Percentiles rank a stretch among this genome's conserved stretches.
phyloP scores from a whole-genome alignment of 2,113 vertebrate genomes.

The Nothoprocta perdicaria region DNA sequence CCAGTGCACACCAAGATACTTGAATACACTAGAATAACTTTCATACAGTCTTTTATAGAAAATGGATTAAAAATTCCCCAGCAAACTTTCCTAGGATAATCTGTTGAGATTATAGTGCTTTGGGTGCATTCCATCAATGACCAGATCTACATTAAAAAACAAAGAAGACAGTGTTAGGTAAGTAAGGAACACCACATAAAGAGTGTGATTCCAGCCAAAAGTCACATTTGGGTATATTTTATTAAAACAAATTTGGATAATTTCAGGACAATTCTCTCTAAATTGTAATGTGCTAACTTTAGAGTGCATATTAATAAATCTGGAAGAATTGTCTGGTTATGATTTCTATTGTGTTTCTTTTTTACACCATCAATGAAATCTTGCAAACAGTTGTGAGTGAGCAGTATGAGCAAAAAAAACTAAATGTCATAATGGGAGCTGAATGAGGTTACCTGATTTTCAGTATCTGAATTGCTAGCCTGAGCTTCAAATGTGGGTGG shows the following conservation, averaged over 20 bases:
- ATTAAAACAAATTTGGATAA: background rate
- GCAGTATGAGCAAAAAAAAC: background rate
- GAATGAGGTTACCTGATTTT: background rate
- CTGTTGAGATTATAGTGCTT: background rate
- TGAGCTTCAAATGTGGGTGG: background rate
- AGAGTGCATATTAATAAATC: background rate
- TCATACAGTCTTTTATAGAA: background rate
- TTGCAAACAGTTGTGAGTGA: background rate
- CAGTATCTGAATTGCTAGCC: background rate
- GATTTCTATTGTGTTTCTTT: background rate
- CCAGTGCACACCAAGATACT: background rate
- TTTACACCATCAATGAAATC: background rate
- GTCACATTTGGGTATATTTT: background rate
- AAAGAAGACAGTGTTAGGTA: background rate
- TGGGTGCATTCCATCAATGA: background rate
- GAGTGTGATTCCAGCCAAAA: background rate
- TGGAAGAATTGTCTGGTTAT: background rate
- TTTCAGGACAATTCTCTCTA: background rate
- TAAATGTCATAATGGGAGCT: rapidly evolving
- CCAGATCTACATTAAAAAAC: background rate
- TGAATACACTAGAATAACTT: background rate
- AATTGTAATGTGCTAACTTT: background rate
- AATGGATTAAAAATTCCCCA: background rate
- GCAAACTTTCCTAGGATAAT: background rate
- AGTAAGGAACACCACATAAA: background rate